phyloP scores from a whole-genome alignment of 2,888 invertebrate genomes.

The Leptinotarsa rubiginosa region DNA sequence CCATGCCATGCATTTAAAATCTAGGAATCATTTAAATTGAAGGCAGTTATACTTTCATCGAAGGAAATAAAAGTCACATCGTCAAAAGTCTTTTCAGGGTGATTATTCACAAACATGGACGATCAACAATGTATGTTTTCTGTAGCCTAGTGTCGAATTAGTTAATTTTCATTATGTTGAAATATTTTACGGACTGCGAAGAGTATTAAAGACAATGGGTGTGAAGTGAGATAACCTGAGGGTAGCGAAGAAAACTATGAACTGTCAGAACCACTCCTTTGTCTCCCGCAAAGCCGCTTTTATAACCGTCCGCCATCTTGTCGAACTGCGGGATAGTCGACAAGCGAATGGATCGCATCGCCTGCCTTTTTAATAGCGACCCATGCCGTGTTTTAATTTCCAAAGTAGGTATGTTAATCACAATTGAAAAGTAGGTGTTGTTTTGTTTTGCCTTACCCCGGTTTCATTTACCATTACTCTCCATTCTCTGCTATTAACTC shows the following conservation, averaged over 20 bases:
- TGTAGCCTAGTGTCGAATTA: not conserved
- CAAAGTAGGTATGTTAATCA: conserved; percentile 57
- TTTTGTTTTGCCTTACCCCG: conserved; percentile 53
- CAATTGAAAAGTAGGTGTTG: conserved; percentile 58
- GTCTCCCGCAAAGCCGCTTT: conserved; percentile 57
- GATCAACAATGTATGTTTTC: not conserved
- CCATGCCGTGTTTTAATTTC: conserved; percentile 60
- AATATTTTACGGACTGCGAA: conserved; percentile 51
- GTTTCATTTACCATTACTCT: conserved; percentile 35
- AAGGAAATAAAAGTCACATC: no score
- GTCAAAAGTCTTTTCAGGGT: no score
- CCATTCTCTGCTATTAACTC: conserved; percentile 36
- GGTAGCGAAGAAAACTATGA: conserved; percentile 46
- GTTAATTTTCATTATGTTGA: conserved; percentile 15
- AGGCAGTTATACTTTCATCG: no score
- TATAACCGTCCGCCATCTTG: conserved; percentile 59
- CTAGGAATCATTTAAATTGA: no score
- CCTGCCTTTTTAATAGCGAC: conserved; percentile 49
- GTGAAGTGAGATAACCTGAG: conserved; percentile 54
- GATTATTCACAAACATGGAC: not conserved
- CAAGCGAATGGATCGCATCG: conserved; percentile 16
- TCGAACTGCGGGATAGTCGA: conserved; percentile 55
- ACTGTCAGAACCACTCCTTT: conserved; percentile 58
- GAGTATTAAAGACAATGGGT: conserved; percentile 62
- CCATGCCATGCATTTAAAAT: no score